Base-by-base conservation (phyloP, 2,797 vertebrate genomes). In the Cygnus olor region DNA sequence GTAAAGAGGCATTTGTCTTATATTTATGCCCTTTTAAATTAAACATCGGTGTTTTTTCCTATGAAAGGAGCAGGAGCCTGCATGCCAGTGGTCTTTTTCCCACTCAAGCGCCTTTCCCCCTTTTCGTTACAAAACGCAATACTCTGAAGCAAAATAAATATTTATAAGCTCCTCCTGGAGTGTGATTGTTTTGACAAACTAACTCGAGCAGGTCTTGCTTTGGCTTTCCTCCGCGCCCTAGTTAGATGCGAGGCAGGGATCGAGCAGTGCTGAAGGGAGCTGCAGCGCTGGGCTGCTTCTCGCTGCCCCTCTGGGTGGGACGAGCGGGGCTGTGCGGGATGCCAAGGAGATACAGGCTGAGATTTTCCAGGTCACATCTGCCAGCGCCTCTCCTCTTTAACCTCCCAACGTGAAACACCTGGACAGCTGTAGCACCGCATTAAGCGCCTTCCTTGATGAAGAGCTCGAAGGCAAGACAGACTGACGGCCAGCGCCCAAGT, bases 361-460 rank as follows among this genome's bases (percentile, higher is more conserved):
- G 65, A 32, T 95, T 97, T 97, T 96, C 88, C 94, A 96, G 95
- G 94, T 94, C 95, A 89, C 92, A 82, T 82, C 90, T 96, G 94
- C 72, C 84, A 9, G 38, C 0, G 32, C 1, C 2, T 72, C 88
- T 79, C 68, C 77, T 92, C 80, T 95, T 91, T 82, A 87, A 63
- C 94, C 81, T 80, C 74, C 2, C 1, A 73, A 89, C 36, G 6
- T 38, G 30, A 36, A 90, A 64, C 91, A 95, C 85, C 94, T 95
- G 94, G 81, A 32, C 84, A 96, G 91, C 80, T 85, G 93, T 78
- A 92, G 69, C 60, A 21, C 47, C 8, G 7, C 64, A 82, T 95
- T 92, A 93, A 81, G 57, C 78, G 47, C 49, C 25, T 60, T n/a
- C 54, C 80, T 51, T 86, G 93, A 80, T 42, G 80, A 89, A 65